Evolutionary conservation across 2,888 invertebrate species (phyloP).

Genomic region (Cheilosia variabilis): DNA sequence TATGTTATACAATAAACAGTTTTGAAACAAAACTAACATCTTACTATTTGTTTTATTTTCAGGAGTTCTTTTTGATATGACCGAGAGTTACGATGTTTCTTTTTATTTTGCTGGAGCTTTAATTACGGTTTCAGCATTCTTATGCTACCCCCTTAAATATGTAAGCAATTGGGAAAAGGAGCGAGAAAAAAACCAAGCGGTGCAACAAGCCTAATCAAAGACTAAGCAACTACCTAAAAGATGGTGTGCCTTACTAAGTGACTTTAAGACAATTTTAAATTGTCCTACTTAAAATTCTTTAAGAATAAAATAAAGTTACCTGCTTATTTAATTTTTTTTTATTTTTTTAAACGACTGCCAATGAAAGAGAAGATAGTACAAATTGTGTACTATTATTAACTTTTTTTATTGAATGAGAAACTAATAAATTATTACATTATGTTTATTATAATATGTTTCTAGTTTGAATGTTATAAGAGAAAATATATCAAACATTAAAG

Average conservation of each 20-base stretch:
- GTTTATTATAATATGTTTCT: slow-evolving; percentile 59
- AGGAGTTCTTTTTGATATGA: slow-evolving; percentile 91
- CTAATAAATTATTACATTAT: slow-evolving; percentile 32
- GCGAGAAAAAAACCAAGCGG: slow-evolving; percentile 77
- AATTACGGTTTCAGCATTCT: slow-evolving; percentile 92
- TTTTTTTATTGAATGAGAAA: slow-evolving; percentile 63
- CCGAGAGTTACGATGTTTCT: slow-evolving; percentile 90
- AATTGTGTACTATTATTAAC: slow-evolving; percentile 64
- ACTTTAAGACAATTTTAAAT: slow-evolving; percentile 72
- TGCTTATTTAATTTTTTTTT: slow-evolving; percentile 68
- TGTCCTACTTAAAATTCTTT: slow-evolving; percentile 71
- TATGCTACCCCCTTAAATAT: slow-evolving; percentile 93
- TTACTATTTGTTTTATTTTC: slow-evolving; percentile 74
- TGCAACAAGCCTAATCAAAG: slow-evolving; percentile 77
- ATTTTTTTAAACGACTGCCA: slow-evolving; percentile 68
- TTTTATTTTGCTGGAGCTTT: slow-evolving; percentile 94
- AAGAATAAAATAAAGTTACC: slow-evolving; percentile 74
- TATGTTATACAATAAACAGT: no score
- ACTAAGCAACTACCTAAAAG: slow-evolving; percentile 60
- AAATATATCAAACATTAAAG: slow-evolving; percentile 46
- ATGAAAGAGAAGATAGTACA: slow-evolving; percentile 56
- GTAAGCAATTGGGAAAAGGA: slow-evolving; percentile 92
- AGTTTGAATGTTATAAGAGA: slow-evolving; percentile 42
- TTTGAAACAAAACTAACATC: background rate
- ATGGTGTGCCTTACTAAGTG: slow-evolving; percentile 69